Evolutionary conservation across 2,113 vertebrate genomes (phyloP).

Genomic region (Drymodes brunneopygia): DNA sequence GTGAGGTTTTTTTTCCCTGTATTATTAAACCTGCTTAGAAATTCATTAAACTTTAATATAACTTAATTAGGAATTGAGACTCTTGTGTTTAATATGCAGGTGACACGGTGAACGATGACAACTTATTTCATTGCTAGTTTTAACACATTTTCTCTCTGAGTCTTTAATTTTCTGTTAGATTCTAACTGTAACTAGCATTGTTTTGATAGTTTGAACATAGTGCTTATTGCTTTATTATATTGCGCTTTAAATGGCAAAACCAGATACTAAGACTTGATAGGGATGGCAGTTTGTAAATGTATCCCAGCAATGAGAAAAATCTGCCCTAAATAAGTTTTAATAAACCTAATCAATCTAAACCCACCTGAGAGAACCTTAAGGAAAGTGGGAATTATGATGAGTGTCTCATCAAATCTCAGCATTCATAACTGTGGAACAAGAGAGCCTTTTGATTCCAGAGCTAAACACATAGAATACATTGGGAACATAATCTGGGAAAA

Average conservation of each 20-base stretch:
- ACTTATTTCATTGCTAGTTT: not conserved
- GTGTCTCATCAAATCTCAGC: not conserved
- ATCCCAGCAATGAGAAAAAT: not conserved
- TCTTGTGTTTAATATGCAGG: not conserved
- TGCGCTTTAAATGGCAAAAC: not conserved
- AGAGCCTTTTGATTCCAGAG: slow-evolving; percentile 36
- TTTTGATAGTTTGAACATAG: not conserved
- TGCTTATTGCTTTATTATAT: not conserved
- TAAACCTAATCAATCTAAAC: slow-evolving; percentile 16
- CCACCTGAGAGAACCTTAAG: not conserved
- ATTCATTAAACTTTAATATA: slow-evolving; percentile 24
- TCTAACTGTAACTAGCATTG: not conserved
- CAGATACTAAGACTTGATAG: not conserved
- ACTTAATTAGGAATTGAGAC: not conserved
- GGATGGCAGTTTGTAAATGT: not conserved
- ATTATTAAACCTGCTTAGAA: not conserved
- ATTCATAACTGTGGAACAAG: slow-evolving; percentile 24
- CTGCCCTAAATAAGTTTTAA: not conserved
- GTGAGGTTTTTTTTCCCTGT: slow-evolving; percentile 61
- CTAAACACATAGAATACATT: not conserved
- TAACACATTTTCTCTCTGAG: not conserved
- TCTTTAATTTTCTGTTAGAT: not conserved
- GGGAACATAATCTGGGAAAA: slow-evolving; percentile 41
- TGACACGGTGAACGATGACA: not conserved
- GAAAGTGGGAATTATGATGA: not conserved